Base-by-base conservation (phyloP, 2,888 invertebrate species). In the Melanotus villosus region DNA sequence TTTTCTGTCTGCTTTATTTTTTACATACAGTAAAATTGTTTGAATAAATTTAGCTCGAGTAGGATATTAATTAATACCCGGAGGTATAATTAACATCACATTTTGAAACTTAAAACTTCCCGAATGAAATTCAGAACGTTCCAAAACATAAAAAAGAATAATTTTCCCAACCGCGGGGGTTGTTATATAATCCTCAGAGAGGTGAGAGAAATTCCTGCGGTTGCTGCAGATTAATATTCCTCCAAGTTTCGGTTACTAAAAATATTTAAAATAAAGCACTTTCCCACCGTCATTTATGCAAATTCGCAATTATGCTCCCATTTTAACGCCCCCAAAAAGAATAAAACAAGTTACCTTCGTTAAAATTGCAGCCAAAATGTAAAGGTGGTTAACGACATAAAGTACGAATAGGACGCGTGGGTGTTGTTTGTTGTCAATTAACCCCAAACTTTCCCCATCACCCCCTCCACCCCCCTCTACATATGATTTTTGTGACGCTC, bases 401-500 rank as follows among this genome's bases (percentile, higher is more conserved):
- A 12, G 34, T 34, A 41, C 21, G 26, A 30, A 12, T 10, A 10
- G 19, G 9, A 21, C 10, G 23, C 32, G 54, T 54, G 18, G 54
- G 54, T 7, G 54, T 18, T 34, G 54, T 23, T n/a, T 34, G 34
- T n/a, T 34, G 18, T 19, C 4, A 12, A 59, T n/a, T n/a, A n/a
- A n/a, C n/a, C n/a, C n/a, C n/a, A n/a, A n/a, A n/a, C n/a, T n/a
- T n/a, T n/a, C n/a, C n/a, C n/a, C n/a, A n/a, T n/a, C n/a, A n/a
- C n/a, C n/a, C n/a, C n/a, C n/a, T n/a, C n/a, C n/a, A n/a, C n/a
- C n/a, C n/a, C n/a, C n/a, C n/a, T n/a, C n/a, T n/a, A n/a, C n/a
- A n/a, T n/a, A n/a, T 32, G 36, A 43, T 54, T n/a, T 65, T 65
- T 57, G 43, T 63, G 64, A 58, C 56, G 58, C 70, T 67, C 43